Conservation (phyloP, 2,797 vertebrate species). For the Malurus leucopterus region DNA sequence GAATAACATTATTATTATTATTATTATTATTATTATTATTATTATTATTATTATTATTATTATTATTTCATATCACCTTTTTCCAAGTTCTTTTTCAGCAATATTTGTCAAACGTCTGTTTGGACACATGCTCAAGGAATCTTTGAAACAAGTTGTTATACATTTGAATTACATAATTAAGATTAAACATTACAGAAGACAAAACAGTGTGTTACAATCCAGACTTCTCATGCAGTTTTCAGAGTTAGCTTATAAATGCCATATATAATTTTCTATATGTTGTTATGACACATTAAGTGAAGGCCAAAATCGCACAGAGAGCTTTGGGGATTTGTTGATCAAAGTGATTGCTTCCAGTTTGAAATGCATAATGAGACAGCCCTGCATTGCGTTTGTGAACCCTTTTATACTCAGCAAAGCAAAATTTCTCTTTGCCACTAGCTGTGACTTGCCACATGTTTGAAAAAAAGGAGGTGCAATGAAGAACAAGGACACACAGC, state of each 20-base stretch:
- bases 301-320: background rate
- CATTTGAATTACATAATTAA: constrained; percentile 10
- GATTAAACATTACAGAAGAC: background rate
- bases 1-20: background rate
- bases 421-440: background rate
- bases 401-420: background rate
- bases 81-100: background rate
- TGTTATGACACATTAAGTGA: background rate
- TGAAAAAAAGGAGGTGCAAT: background rate
- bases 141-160: background rate
- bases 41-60: background rate
- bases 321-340: constrained; percentile 6
- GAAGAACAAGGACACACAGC: background rate
- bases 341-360: constrained; percentile 21
- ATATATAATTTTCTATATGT: background rate
- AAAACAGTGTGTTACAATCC: background rate
- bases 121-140: background rate
- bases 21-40: background rate
- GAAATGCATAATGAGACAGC: constrained; percentile 7
- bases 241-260: background rate
- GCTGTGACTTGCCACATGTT: background rate
- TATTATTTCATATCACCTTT: background rate
- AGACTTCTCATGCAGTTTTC: background rate
- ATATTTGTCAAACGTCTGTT: background rate
- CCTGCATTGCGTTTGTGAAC: background rate